These are phyloP conservation scores for Aphidius ervi DNA, from an alignment of 1,140 invertebrate genomes.

Conservation along the genomic window DNA sequence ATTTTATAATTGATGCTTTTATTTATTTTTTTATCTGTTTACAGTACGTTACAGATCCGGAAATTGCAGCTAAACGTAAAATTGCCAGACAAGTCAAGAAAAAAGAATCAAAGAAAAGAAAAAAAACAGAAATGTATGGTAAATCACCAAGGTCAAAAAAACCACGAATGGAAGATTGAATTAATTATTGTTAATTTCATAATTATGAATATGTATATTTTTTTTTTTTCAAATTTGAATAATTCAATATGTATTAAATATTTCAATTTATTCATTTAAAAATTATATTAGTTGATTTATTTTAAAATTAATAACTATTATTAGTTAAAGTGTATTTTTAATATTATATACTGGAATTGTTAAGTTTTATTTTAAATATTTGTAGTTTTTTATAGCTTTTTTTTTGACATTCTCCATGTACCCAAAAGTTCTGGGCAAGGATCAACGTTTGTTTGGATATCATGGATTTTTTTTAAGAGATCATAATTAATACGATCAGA, in stretches of 20 bases:
- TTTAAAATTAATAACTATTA: too few relatives aligned
- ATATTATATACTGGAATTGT: too few relatives aligned
- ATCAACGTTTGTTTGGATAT: conserved; percentile 69
- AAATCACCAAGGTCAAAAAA: conserved; percentile 39
- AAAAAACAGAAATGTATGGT: conserved; percentile 57
- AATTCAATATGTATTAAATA: too few relatives aligned
- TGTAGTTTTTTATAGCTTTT: conserved; percentile 45
- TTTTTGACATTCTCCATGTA: conserved; percentile 67
- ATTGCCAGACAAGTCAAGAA: conserved; percentile 72
- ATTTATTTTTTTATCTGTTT: conserved; percentile 35
- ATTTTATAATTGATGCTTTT: conserved; percentile 11
- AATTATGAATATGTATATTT: too few relatives aligned
- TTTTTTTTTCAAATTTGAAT: too few relatives aligned
- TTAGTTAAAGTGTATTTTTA: too few relatives aligned
- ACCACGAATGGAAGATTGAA: not conserved
- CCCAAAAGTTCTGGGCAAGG: conserved; percentile 75
- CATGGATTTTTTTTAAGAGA: conserved; percentile 71
- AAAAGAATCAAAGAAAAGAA: conserved; percentile 68
- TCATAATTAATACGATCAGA: conserved; percentile 91
- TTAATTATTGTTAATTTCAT: too few relatives aligned
- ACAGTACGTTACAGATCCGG: conserved; percentile 70
- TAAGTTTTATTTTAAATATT: conserved; percentile 54
- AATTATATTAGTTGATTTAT: too few relatives aligned
- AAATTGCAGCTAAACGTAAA: conserved; percentile 71
- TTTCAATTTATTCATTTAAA: too few relatives aligned